Base-by-base conservation (phyloP, 2,888 invertebrate species). In the Plagodis dolabraria region DNA sequence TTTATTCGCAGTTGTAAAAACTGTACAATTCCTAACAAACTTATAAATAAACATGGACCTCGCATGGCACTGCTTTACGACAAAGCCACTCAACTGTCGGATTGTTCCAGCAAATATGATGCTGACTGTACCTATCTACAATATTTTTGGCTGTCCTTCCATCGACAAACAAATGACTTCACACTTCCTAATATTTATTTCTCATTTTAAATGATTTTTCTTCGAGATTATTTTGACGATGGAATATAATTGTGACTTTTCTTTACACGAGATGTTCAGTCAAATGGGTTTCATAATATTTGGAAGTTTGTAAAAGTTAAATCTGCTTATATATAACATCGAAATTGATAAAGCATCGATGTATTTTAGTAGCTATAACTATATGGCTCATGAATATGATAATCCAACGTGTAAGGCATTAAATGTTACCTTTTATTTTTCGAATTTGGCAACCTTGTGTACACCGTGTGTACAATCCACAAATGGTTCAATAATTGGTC, bases 1-100 rank as follows among this genome's bases (percentile, higher is more conserved):
- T 90, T 92, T 91, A 92, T 92, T 91, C 84, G 85, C 91, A 92
- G 91, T 91, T 92, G 92, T 93, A 93, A 92, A 93, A 93, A 93
- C 93, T 93, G 93, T 93, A 93, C 92, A 93, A 91, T 89, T 91
- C 90, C 90, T 93, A 93, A 92, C 90, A 93, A 92, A 91, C 92
- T 92, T 93, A 93, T 83, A 88, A 80, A 88, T 87, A 86, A 89
- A 87, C 83, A 92, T 91, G 92, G 92, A 93, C 91, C 90, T 90
- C 86, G 82, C 89, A 93, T 93, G 93, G 93, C 93, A 93, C 93
- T 82, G 72, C 73, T 77, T 40, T 75, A 79, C 79, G 74, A 74
- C 75, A 71, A 72, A 80, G 81, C 82, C 83, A 81, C 81, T 75
- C 75, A 77, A 74, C 59, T 71, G 73, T 75, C 73, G 73, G 74